Evolutionary conservation across 2,113 vertebrate species (phyloP), one percentile per base, ranked within the genome.

Genomic region (Alaudala cheleensis): DNA sequence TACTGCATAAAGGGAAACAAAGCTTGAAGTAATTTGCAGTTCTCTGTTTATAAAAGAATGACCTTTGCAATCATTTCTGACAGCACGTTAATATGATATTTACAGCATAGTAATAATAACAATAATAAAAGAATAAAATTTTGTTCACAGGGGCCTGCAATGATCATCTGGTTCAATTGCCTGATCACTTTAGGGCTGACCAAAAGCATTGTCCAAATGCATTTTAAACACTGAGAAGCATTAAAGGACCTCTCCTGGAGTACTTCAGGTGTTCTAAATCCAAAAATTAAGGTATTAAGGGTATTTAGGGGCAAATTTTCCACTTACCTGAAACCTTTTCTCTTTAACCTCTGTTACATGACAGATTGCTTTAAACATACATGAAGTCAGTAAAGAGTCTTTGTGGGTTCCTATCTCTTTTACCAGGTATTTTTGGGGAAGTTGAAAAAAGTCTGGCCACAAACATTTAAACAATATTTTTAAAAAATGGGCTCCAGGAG

Each of bases 361-460:
- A 65, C 14, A 12, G 25, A 54, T 74, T 91, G 54, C 7, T 92
- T 85, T 40, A 60, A 67, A 33, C 11, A 40, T 6, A 3, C 57
- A 37, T 25, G 0, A 50, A 67, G 44, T 23, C 10, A 62, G 1
- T 11, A 0, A 5, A 37, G 53, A 40, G 61, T 16, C 26, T 6
- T 34, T 47, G 10, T 29, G 65, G 6, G 37, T 31, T 8, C 2
- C 8, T 26, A 8, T 20, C 18, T 85, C 8, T 31, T 92, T 72
- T 67, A 58, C 9, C 10, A 71, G 5, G 1, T 25, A 31, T 12
- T 65, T 72, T 42, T 8, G 29, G 42, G 18, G 47, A 62, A 86
- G 39, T 3, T 31, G 22, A 44, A 90, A 54, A 88, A 66, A 53
- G 14, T n/a, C 17, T 23, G 5, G 6, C 51, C 16, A 42, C 18